Conservation (phyloP, 2,888 invertebrate species). For the Sinotaia quadrata region DNA sequence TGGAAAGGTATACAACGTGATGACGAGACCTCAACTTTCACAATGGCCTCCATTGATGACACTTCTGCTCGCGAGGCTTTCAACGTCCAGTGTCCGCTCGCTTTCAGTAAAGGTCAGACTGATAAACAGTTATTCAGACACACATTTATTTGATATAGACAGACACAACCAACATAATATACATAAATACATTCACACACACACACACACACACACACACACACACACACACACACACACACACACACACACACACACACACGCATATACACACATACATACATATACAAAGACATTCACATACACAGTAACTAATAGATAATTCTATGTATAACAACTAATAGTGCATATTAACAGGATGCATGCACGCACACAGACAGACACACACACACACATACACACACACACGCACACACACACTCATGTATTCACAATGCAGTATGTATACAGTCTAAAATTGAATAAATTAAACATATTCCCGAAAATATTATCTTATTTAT, state of each 20-base stretch:
- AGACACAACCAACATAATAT: too few species aligned
- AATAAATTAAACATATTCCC: too few species aligned
- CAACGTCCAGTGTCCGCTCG: slow-evolving; percentile 41
- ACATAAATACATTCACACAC: too few species aligned
- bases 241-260: too few species aligned
- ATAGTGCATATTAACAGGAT: not conserved
- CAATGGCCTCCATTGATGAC: slow-evolving; percentile 19
- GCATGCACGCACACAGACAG: not conserved
- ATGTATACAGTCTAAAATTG: too few species aligned
- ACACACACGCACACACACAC: not conserved
- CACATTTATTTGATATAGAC: too few species aligned
- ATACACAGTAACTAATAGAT: not conserved
- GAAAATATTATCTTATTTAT: too few species aligned
- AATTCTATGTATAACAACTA: not conserved
- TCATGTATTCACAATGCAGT: not conserved
- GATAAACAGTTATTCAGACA: too few species aligned
- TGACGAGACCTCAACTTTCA: slow-evolving; percentile 25
- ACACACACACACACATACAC: not conserved
- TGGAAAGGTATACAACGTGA: slow-evolving; percentile 33
- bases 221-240: too few species aligned
- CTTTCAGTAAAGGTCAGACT: slow-evolving; percentile 40
- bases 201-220: too few species aligned
- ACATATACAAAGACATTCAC: too few species aligned
- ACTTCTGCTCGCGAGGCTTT: slow-evolving; percentile 33
- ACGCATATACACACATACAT: too few species aligned